Base-by-base conservation (phyloP, 2,888 invertebrate species). In the Pandemis heparana region DNA sequence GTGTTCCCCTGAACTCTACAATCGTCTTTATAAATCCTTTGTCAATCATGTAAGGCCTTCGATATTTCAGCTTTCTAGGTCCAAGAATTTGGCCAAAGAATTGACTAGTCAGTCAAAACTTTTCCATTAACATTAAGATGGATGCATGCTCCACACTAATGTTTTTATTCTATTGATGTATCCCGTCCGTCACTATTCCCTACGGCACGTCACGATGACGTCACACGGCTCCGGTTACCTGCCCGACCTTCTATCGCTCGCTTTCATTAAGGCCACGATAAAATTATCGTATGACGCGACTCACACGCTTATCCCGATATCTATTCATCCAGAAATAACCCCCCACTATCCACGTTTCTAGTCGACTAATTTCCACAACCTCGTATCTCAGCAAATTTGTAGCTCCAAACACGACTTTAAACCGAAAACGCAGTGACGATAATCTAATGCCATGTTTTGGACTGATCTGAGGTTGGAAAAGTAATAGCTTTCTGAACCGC, bases 181-280 rank as follows among this genome's bases (percentile, higher is more conserved):
- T 77, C 88, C 87, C 87, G 89, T 87, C 84, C 74, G 23, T 41
- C 61, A 71, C 56, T 56, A 23, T 61, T 41, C 61, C 71, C 56
- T 56, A 12, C 63, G 81, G 63, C 63, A 63, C 89, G 88, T 89
- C 85, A 83, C 71, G 0, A 32, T 84, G 83, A 87, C 92, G 91
- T 90, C 90, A 91, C 85, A 12, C 82, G 89, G 89, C 83, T 94
- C 91, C 79, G 85, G 82, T 94, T 93, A 92, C 92, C 91, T 89
- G 87, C 77, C 63, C 85, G 91, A 88, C 92, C 91, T 92, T 87
- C 89, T 81, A 77, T 77, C 82, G 79, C 81, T 77, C 82, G 79
- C 81, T 88, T 90, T 91, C 90, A 93, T 92, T 92, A 93, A 91
- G 89, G 90, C 86, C 90, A 80, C 83, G 92, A 92, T 94, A 94